phyloP scores from a whole-genome alignment of 2,797 vertebrate species.

The Hephaestus fuliginosus region DNA sequence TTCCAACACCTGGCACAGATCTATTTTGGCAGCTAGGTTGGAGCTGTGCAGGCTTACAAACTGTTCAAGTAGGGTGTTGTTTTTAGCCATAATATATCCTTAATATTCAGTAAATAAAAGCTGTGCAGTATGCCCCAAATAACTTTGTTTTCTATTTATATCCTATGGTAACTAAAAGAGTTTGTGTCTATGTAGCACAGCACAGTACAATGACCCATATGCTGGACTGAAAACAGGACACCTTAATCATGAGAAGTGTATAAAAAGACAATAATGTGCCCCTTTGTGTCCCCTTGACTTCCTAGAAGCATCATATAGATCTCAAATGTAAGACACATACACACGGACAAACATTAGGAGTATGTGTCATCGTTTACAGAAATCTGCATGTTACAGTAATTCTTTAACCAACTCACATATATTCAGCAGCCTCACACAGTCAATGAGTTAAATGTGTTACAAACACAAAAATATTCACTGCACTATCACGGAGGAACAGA shows the following conservation, averaged over 20 bases:
- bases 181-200: conserved; percentile 23
- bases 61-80: conserved; percentile 8
- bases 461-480: conserved; percentile 5
- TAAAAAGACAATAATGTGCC: conserved; percentile 23
- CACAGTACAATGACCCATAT: conserved; percentile 51
- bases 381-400: not conserved
- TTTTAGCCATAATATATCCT: conserved; percentile 16
- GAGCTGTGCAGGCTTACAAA: conserved; percentile 18
- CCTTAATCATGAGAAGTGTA: not conserved
- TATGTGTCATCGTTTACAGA: not conserved
- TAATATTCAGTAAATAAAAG: conserved; percentile 28
- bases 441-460: not conserved
- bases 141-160: conserved; percentile 39
- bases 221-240: conserved; percentile 43
- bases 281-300: not conserved
- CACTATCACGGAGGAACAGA: not conserved
- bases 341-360: not conserved
- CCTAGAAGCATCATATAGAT: not conserved
- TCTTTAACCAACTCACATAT: not conserved
- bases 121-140: not conserved
- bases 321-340: not conserved
- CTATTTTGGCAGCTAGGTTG: not conserved
- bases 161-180: conserved; percentile 35
- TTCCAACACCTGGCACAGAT: conserved; percentile 40
- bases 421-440: not conserved